Evolutionary conservation across 1,140 invertebrate genomes (phyloP), one percentile per base, ranked within the genome.

Genomic region (Ceratoteleas bidentatus): DNA sequence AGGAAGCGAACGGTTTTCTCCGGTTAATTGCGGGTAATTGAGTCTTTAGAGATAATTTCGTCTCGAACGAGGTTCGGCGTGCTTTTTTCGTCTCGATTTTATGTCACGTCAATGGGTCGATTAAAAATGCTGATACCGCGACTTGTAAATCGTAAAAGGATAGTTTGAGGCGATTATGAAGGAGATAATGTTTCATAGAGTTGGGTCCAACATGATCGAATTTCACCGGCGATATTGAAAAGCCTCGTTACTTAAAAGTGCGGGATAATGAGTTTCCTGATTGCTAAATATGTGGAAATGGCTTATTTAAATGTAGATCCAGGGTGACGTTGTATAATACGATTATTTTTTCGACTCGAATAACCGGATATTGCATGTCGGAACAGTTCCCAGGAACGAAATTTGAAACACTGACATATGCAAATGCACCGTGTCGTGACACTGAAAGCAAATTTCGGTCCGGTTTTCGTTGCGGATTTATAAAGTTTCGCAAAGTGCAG

Each of bases 201-300:
- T 11, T 47, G 38, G 6, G 32, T 68, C 60, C 68, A 76, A 76
- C 73, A 68, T 76, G 73, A 68, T 76, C 73, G 52, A 68, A 65
- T 74, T 74, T 52, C 53, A 64, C 58, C 13, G 53, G 47, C 53
- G 47, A 66, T 76, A 76, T 68, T 77, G 58, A 77, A 75, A 58
- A 34, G 47, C 6, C 32, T 0, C 13, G 54, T 34, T 32, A n/a
- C 49, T 62, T 53, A 40, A 61, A 76, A 62, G 56, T 68, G 57
- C 34, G 14, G 50, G 40, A 49, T 60, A 60, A 68, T 52, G 56
- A 61, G 24, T 62, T 62, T 69, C 56, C 65, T 69, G 38, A 62
- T 61, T 56, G 32, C 62, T 61, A 40, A 38, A 61, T 60, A 53
- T 68, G 73, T 68, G 49, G 56, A 77, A 70, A 78, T 10, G 61